Conservation (phyloP, 2,888 invertebrate genomes). For the Aromia moschata region DNA sequence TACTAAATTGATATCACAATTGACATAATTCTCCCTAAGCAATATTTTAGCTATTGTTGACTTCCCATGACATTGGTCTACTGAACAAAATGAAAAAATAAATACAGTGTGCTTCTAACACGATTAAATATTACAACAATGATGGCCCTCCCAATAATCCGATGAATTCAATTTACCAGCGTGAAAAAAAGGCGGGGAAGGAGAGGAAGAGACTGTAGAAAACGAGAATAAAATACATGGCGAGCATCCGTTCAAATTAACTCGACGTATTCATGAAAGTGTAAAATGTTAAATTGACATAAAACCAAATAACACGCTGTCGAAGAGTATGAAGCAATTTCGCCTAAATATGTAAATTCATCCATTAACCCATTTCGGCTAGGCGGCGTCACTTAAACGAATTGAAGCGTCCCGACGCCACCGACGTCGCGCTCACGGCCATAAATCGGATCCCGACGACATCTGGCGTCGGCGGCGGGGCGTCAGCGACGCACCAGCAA, state of each 20-base stretch:
- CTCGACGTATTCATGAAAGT: constrained; percentile 35
- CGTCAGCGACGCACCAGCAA: constrained; percentile 9
- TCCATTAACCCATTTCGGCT: constrained; percentile 22
- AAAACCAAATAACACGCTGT: constrained; percentile 32
- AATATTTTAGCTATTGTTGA: too few species aligned
- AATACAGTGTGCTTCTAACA: too few species aligned
- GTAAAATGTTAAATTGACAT: constrained; percentile 33
- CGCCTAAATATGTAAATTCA: constrained; percentile 28
- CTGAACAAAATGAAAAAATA: too few species aligned
- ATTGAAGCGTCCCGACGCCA: constrained; percentile 25
- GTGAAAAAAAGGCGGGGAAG: too few species aligned
- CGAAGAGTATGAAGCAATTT: constrained; percentile 27
- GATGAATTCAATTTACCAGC: too few species aligned
- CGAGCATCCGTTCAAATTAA: constrained; percentile 37
- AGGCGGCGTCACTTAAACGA: constrained; percentile 22
- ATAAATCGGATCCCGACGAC: constrained; percentile 24
- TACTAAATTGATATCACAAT: too few species aligned
- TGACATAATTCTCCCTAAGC: too few species aligned
- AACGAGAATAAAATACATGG: constrained; percentile 31
- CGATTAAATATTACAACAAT: too few species aligned
- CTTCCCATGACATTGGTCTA: too few species aligned
- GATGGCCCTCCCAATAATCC: too few species aligned
- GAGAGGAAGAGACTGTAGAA: too few species aligned
- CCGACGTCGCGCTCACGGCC: constrained; percentile 17
- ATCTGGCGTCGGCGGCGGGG: constrained; percentile 23